A percentile compares a stretch with the other conserved stretches of the same genome.
Conservation (phyloP, 1,140 invertebrate species). For the Habropoda laboriosa region DNA sequence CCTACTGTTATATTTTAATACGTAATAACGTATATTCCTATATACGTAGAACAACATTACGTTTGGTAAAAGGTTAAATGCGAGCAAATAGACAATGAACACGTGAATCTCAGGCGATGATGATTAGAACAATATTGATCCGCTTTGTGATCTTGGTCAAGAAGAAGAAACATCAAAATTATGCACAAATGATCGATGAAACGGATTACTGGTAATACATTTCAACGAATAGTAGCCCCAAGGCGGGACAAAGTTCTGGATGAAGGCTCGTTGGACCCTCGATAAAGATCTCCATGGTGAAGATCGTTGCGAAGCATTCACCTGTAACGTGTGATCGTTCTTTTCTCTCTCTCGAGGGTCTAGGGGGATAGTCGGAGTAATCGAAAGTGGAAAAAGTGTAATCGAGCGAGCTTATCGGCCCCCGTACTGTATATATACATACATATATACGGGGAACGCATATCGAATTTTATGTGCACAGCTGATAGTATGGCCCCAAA, state of each 20-base stretch:
- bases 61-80: no score
- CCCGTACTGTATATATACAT: slow-evolving; percentile 8
- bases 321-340: slow-evolving; percentile 10
- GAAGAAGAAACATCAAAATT: no score
- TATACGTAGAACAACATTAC: no score
- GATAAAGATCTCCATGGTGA: background rate
- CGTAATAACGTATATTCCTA: no score
- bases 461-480: slow-evolving; percentile 74
- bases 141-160: no score
- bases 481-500: slow-evolving; percentile 78
- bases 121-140: no score
- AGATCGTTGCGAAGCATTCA: background rate
- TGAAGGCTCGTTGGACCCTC: background rate
- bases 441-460: slow-evolving; percentile 10
- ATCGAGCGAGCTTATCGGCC: slow-evolving; percentile 23
- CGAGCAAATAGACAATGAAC: no score
- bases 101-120: no score
- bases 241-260: background rate
- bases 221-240: background rate
- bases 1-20: no score
- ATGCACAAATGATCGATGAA: background rate
- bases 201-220: background rate
- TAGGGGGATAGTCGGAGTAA: background rate
- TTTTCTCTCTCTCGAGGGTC: background rate
- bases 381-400: slow-evolving; percentile 28